Evolutionary conservation across 2,797 vertebrate species (phyloP).

Genomic region (Clarias pachynema): DNA sequence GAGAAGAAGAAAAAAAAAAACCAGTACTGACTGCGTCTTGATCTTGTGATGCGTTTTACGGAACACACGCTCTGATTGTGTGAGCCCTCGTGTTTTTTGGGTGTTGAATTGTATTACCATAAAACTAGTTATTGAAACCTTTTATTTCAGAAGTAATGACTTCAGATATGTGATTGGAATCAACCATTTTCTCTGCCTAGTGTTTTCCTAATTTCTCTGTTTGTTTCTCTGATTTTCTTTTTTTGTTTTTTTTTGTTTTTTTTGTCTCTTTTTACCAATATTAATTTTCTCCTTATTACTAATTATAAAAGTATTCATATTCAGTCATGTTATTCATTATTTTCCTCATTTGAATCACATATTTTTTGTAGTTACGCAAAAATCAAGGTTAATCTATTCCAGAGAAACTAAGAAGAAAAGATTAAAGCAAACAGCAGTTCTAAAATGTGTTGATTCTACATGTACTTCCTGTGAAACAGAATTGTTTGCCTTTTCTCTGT

Average conservation of each 20-base stretch:
- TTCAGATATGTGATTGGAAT: constrained; percentile 42
- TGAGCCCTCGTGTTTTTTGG: constrained; percentile 86
- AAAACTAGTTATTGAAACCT: constrained; percentile 71
- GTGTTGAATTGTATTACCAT: constrained; percentile 81
- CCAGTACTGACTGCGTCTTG: constrained; percentile 85
- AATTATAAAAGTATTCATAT: constrained; percentile 64
- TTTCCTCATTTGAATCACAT: constrained; percentile 65
- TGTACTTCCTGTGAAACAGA: constrained; percentile 80
- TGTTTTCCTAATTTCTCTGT: constrained; percentile 68
- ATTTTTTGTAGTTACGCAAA: constrained; percentile 67
- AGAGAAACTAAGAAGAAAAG: constrained; percentile 67
- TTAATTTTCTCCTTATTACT: constrained; percentile 68
- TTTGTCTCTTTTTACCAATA: constrained; percentile 70
- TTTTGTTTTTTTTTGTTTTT: constrained; percentile 71
- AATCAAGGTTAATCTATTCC: constrained; percentile 75
- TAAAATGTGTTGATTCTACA: constrained; percentile 71
- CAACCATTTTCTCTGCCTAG: constrained; percentile 45
- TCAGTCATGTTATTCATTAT: constrained; percentile 67
- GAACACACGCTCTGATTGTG: constrained; percentile 87
- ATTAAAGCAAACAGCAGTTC: constrained; percentile 67
- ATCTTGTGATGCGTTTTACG: constrained; percentile 88
- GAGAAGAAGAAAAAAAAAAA: constrained; percentile 60
- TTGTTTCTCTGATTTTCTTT: constrained; percentile 63
- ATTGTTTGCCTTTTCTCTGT: constrained; percentile 73
- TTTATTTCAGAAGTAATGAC: constrained; percentile 55